A percentile compares a stretch with the other conserved stretches of the same genome.
Evolutionary conservation across 2,113 vertebrate species (phyloP).

Genomic region (Nesogale talazaci): DNA sequence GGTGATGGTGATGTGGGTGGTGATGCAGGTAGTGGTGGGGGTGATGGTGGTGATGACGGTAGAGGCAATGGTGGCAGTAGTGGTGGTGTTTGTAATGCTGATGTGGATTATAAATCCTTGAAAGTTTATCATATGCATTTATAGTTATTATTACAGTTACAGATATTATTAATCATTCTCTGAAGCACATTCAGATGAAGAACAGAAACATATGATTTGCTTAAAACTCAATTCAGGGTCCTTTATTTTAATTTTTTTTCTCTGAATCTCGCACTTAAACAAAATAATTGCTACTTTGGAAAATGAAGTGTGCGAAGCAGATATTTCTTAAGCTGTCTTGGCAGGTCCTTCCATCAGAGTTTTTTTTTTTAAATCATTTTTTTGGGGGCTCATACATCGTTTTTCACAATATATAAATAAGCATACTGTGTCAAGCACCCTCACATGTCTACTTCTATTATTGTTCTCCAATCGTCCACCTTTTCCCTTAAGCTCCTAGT

Average conservation of each 20-base stretch:
- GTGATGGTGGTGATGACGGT: neutral
- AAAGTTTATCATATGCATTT: neutral
- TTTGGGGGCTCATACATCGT: no score
- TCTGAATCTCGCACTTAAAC: neutral
- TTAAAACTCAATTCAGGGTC: neutral
- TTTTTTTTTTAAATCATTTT: no score
- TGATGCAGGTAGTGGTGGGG: neutral
- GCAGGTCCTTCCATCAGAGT: neutral
- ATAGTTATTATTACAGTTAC: neutral
- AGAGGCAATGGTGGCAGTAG: neutral
- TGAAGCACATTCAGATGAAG: neutral
- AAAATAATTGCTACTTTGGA: neutral
- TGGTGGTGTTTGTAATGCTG: neutral
- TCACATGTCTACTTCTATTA: no score
- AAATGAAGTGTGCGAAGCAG: neutral
- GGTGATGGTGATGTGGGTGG: neutral
- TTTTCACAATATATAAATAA: no score
- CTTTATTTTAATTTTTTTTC: neutral
- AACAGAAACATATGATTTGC: neutral
- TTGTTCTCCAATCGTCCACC: no score
- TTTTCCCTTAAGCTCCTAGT: no score
- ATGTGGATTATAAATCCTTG: neutral
- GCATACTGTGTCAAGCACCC: no score
- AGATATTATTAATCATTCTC: neutral
- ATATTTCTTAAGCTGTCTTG: neutral